phyloP scores from a whole-genome alignment of 2,113 vertebrate species.

The Oreocharis arfaki region DNA sequence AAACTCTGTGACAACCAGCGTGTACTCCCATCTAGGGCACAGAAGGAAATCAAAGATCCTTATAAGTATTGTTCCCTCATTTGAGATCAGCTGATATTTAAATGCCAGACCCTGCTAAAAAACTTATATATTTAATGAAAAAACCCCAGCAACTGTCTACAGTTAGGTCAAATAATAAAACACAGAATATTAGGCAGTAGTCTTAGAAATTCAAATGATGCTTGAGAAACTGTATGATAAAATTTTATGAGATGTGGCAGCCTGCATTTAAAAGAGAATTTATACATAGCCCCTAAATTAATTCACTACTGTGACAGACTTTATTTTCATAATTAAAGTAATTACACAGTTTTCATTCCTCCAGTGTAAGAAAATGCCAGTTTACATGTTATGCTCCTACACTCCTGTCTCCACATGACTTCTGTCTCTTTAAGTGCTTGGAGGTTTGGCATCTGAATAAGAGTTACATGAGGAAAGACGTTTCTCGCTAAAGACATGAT shows the following conservation, averaged over 20 bases:
- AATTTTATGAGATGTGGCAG: neutral
- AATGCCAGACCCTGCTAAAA: neutral
- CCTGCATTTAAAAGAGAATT: neutral
- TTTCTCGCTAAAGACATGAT: neutral
- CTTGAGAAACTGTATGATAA: neutral
- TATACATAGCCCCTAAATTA: neutral
- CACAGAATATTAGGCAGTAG: neutral
- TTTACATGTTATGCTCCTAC: neutral
- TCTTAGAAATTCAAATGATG: neutral
- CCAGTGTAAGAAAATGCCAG: neutral
- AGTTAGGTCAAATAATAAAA: neutral
- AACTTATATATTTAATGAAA: neutral
- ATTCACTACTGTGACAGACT: neutral
- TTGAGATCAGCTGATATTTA: neutral
- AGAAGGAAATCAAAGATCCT: neutral
- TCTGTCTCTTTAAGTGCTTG: neutral
- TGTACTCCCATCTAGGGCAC: neutral
- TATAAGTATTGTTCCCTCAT: neutral
- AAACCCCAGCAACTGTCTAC: neutral
- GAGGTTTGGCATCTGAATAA: neutral
- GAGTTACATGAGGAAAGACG: neutral
- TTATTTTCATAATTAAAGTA: neutral
- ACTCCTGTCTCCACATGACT: neutral
- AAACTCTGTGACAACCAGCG: neutral
- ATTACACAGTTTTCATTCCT: neutral